Conservation (phyloP, 2,113 vertebrate species). For the Pteropus alecto region DNA sequence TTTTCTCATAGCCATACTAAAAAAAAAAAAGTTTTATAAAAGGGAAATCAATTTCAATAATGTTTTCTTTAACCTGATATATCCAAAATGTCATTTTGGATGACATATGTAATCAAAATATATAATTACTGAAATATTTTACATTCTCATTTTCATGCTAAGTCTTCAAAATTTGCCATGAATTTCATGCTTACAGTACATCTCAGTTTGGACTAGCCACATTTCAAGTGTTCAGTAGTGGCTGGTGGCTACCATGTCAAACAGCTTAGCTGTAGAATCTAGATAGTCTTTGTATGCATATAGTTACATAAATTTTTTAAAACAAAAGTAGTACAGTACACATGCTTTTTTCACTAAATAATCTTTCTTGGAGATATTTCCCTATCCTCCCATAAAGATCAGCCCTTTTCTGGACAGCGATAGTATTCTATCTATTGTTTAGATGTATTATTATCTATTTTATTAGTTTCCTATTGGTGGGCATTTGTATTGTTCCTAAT, state of each 20-base stretch:
- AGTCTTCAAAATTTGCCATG: background rate
- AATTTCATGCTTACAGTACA: background rate
- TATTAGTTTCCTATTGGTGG: background rate
- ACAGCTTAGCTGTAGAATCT: background rate
- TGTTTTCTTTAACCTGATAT: background rate
- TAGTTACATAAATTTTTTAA: background rate
- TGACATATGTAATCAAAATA: background rate
- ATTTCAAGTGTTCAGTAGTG: background rate
- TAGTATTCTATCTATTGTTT: background rate
- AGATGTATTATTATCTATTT: background rate
- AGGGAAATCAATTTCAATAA: background rate
- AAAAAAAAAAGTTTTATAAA: background rate
- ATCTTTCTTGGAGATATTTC: background rate
- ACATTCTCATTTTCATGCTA: background rate
- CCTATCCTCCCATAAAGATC: background rate
- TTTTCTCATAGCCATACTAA: background rate
- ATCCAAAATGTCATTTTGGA: background rate
- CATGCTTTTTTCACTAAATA: background rate
- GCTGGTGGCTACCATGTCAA: background rate
- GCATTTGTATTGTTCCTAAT: background rate
- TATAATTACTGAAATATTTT: slow-evolving; percentile 11
- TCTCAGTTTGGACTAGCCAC: background rate
- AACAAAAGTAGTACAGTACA: background rate
- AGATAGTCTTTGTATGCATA: background rate
- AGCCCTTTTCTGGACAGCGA: background rate